Evolutionary conservation across 2,113 vertebrate genomes (phyloP), one percentile per base, ranked within the genome.

Genomic region (Diadophis punctatus): DNA sequence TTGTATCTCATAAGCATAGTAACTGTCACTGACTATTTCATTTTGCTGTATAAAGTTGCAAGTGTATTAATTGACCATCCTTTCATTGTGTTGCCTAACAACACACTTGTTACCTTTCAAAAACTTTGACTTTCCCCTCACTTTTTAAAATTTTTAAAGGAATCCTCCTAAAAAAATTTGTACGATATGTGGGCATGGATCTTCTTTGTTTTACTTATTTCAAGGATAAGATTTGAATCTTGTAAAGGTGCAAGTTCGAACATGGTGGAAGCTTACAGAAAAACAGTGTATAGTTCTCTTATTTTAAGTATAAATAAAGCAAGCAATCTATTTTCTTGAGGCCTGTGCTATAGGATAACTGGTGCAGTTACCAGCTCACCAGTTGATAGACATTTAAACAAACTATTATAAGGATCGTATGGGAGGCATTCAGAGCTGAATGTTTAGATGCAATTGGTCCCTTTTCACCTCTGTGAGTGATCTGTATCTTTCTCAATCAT

Each of bases 181-280:
- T 43, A 88, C 91, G 30, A 16, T 55, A 22, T 27, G 14, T 88
- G 18, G 55, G 53, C 68, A 86, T 8, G 43, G 88, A 23, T 88
- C 95, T 6, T n/a, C 87, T 90, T 91, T 18, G 14, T 93, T 93
- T 91, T 86, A 86, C 20, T 88, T 93, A 91, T 90, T 93, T 52
- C 34, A 89, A 88, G 53, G 91, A 90, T n/a, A 16, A 91, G 53
- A 94, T 51, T 48, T 14, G n/a, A 8, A 90, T 87, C 12, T 39
- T 92, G 89, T 86, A 93, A 91, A 53, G 27, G 92, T 93, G 25
- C 60, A 68, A 68, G 25, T 94, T 49, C 46, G 63, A 94, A 60
- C 2, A 89, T 49, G 86, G 53, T 80, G 92, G 39, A 88, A 86
- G 46, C 74, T 88, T 89, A 49, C 68, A 34, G 74, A 92, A 91